These are phyloP conservation scores for Tanypteryx hageni DNA, from an alignment of 2,888 invertebrate species.

Conservation along the genomic window DNA sequence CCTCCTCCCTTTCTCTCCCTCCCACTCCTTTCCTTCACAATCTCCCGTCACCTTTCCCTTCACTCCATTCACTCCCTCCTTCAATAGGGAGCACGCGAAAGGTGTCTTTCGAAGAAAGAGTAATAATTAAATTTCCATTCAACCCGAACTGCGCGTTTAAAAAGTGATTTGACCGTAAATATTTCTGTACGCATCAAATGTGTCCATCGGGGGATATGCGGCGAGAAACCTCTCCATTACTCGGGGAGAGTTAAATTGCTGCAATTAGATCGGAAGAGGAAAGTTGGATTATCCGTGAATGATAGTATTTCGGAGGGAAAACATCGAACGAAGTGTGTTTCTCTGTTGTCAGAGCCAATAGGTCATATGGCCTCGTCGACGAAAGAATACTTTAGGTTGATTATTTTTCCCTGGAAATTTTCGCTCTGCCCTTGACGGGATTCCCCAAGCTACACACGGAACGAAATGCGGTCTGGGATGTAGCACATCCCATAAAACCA, in stretches of 20 bases:
- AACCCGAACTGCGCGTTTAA: background rate
- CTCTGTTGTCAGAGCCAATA: slow-evolving; percentile 2
- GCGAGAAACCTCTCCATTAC: no score
- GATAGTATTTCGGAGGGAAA: no score
- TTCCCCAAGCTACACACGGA: background rate
- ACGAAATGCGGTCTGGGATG: slow-evolving; percentile 20
- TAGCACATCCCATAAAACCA: slow-evolving; percentile 25
- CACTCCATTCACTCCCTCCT: background rate
- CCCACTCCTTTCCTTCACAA: background rate
- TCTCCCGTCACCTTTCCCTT: background rate
- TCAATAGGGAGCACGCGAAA: background rate
- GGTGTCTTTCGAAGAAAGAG: background rate
- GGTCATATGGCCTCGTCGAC: slow-evolving; percentile 13
- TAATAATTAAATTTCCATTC: background rate
- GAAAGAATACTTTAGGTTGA: slow-evolving; percentile 11
- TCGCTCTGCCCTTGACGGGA: slow-evolving; percentile 4
- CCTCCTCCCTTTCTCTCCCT: background rate
- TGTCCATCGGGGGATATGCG: no score
- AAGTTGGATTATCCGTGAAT: no score
- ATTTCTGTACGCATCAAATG: background rate
- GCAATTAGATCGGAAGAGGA: background rate
- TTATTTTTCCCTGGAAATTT: slow-evolving; percentile 1
- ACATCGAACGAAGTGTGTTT: background rate
- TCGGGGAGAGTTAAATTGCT: background rate
- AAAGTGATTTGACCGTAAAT: background rate